These are phyloP conservation scores for Perognathus longimembris DNA, from an alignment of 2,113 vertebrate genomes.

Conservation along the genomic window DNA sequence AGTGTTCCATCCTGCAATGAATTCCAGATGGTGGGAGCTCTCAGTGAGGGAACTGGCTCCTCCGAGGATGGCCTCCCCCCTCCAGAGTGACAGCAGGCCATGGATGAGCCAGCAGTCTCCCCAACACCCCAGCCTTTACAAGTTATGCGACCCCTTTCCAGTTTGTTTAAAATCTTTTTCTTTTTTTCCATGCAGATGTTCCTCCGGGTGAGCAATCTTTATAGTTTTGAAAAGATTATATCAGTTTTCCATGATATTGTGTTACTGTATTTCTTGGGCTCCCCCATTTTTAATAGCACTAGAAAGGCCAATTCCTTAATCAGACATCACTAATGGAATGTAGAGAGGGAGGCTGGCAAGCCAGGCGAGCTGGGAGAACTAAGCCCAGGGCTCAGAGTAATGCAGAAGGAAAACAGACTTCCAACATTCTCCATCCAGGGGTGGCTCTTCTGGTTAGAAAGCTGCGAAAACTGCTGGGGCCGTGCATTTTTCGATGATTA, in stretches of 20 bases:
- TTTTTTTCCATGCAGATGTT: conserved; percentile 89
- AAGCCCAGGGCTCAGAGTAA: conserved; percentile 87
- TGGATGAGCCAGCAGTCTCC: conserved; percentile 84
- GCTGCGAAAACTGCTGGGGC: conserved; percentile 89
- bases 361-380: conserved; percentile 84
- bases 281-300: conserved; percentile 85
- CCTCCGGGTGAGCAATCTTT: conserved; percentile 90
- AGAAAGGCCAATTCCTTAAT: conserved; percentile 90
- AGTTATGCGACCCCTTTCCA: conserved; percentile 88
- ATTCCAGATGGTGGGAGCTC: conserved; percentile 91
- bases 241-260: conserved; percentile 91
- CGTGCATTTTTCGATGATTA: conserved; percentile 90
- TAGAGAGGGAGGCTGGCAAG: conserved; percentile 86
- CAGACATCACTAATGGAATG: conserved; percentile 90
- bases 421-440: conserved; percentile 79
- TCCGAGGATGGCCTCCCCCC: conserved; percentile 85
- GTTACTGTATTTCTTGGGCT: conserved; percentile 91
- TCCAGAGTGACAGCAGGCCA: conserved; percentile 87
- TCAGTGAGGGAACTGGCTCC: conserved; percentile 87
- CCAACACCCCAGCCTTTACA: conserved; percentile 85
- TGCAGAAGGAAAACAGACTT: conserved; percentile 86
- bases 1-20: conserved; percentile 89
- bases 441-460: conserved; percentile 86
- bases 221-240: conserved; percentile 93
- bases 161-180: conserved; percentile 89